Evolutionary conservation across 2,888 invertebrate species (phyloP), one percentile per base, ranked within the genome.

Genomic region (Harpalus rubripes): DNA sequence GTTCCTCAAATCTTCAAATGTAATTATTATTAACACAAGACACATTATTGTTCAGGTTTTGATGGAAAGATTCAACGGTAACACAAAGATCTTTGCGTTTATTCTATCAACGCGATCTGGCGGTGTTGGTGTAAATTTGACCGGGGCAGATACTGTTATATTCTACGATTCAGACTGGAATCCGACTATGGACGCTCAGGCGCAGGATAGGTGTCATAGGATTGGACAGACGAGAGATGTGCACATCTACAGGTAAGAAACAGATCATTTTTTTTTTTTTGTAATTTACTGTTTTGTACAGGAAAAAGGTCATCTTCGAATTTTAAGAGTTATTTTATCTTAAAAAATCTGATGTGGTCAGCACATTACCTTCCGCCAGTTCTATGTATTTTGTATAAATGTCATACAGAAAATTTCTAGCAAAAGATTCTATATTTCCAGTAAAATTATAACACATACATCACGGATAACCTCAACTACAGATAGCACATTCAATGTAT

Each of bases 81-180:
- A 99, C 92, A 93, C 95, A 88, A 94, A 98, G 87, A 97, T 99
- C 88, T 99, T 99, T 92, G 97, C 96, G 89, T 99, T 99, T 92
- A 99, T 99, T 90, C 92, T 99, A 87, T 99, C 99, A 3, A 99
- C 99, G 78, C 95, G 99, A 85, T 98, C 98, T 82, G 99, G 99
- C 88, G 99, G 99, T 89, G 96, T 99, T 68, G 99, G 99, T 83
- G 97, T 99, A 76, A 99, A 99, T 93, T 93, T 99, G 87, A 99
- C 99, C 44, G 99, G 99, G 87, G 99, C 99, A 65, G 99, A 99
- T 92, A 98, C 98, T 88, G 99, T 99, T 88, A 96, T 99, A 91
- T 99, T 99, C 93, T 99, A 99, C 92, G 99, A 99, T 93, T 98
- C 98, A 86, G 99, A 99, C 92, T 99, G 99, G 99, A 99, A 99